A percentile compares a stretch with the other conserved stretches of the same genome.
Conservation (phyloP, 2,797 vertebrate genomes). For the Sebastes kiyomatsui region DNA sequence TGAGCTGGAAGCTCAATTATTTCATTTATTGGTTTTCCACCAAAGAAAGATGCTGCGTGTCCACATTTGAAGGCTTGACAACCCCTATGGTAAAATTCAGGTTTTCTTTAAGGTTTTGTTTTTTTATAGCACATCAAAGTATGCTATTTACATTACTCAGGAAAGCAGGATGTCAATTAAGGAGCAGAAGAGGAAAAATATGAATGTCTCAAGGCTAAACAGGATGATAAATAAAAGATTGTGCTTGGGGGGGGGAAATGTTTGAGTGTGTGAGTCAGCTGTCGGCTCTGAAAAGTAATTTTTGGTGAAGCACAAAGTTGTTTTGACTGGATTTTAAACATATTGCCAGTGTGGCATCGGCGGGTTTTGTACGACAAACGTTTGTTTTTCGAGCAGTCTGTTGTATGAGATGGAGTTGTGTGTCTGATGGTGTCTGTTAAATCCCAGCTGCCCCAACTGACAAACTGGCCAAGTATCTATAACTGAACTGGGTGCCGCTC, state of each 20-base stretch:
- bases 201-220: neutral
- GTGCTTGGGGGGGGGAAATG: neutral
- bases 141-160: neutral
- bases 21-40: neutral
- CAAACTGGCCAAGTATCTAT: neutral
- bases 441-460: neutral
- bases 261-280: neutral
- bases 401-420: neutral
- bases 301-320: neutral
- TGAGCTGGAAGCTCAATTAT: neutral
- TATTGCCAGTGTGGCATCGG: neutral
- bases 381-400: neutral
- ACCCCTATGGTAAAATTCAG: neutral
- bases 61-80: neutral
- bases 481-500: neutral
- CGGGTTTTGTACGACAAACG: neutral
- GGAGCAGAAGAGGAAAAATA: neutral
- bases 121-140: neutral
- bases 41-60: neutral
- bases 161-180: neutral
- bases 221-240: conserved; percentile 11
- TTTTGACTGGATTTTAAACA: neutral
- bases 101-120: neutral
- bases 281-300: conserved; percentile 13
- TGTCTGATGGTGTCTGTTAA: neutral